A percentile compares a stretch with the other conserved stretches of the same genome.
Evolutionary conservation across 2,113 vertebrate genomes (phyloP).

Genomic region (Brevimyrus niger): DNA sequence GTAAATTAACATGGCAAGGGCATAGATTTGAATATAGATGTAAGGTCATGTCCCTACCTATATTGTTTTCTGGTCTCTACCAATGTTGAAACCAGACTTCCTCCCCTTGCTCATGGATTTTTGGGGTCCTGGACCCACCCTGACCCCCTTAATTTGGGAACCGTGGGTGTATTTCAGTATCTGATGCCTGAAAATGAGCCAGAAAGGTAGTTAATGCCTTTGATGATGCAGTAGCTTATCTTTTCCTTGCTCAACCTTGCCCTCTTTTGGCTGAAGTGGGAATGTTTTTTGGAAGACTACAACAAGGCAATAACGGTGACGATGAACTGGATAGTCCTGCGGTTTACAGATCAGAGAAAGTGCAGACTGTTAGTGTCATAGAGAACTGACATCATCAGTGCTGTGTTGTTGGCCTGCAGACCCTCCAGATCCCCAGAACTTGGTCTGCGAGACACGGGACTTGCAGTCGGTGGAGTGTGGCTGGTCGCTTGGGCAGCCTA

Average conservation of each 20-base stretch:
- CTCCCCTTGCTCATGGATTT: neutral
- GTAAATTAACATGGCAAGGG: neutral
- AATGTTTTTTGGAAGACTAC: neutral
- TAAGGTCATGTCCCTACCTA: neutral
- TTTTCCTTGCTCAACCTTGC: neutral
- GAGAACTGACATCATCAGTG: neutral
- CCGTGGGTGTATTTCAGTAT: neutral
- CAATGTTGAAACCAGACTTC: neutral
- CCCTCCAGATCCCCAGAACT: constrained; percentile 49
- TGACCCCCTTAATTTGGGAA: neutral
- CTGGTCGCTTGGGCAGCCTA: constrained; percentile 46
- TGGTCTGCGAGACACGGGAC: constrained; percentile 58
- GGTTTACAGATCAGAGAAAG: neutral
- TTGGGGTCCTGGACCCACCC: neutral
- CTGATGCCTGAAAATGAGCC: neutral
- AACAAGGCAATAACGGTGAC: neutral
- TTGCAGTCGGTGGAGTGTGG: constrained; percentile 49
- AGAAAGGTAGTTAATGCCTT: neutral
- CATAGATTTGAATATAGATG: neutral
- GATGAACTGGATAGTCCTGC: neutral
- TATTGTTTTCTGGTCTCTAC: neutral
- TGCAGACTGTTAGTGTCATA: neutral
- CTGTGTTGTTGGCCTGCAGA: constrained; percentile 36
- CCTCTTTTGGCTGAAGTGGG: neutral
- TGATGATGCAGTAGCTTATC: neutral